Evolutionary conservation across 2,888 invertebrate genomes (phyloP).

Genomic region (Melanargia galathea): DNA sequence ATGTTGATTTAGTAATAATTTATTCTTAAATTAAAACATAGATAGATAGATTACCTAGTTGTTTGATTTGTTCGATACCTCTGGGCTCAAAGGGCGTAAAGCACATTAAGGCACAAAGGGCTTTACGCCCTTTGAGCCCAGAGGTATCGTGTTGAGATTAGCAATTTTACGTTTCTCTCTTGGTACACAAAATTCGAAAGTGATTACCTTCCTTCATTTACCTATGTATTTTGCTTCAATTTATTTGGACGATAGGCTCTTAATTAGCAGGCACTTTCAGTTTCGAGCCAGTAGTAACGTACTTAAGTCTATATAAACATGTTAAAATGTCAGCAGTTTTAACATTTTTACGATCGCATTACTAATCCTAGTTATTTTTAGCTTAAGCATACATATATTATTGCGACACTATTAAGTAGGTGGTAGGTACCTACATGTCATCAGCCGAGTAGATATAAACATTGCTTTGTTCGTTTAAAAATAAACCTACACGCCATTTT

Average conservation of each 20-base stretch:
- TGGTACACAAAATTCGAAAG: neutral
- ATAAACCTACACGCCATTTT: slow-evolving; percentile 10
- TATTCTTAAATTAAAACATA: neutral
- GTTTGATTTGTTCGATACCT: too few species aligned
- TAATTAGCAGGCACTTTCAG: neutral
- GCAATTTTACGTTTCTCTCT: neutral
- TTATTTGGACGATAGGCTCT: neutral
- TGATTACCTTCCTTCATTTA: neutral
- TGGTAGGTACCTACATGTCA: too few species aligned
- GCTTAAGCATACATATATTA: slow-evolving; percentile 25
- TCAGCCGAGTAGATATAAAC: slow-evolving; percentile 14
- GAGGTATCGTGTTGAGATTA: too few species aligned
- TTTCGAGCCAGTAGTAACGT: neutral
- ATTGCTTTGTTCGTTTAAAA: slow-evolving; percentile 16
- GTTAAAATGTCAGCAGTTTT: slow-evolving; percentile 19
- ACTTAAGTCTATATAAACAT: slow-evolving; percentile 14
- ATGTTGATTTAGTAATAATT: too few species aligned
- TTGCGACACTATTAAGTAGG: slow-evolving; percentile 27
- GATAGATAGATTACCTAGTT: too few species aligned
- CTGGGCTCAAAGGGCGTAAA: too few species aligned
- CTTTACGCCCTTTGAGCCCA: too few species aligned
- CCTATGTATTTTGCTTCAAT: neutral
- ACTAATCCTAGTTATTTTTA: slow-evolving; percentile 32
- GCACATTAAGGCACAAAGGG: too few species aligned
- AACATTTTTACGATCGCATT: slow-evolving; percentile 26